These are phyloP conservation scores for Stomatorhinus ivindoensis DNA, from an alignment of 2,113 vertebrate species.

Conservation along the genomic window DNA sequence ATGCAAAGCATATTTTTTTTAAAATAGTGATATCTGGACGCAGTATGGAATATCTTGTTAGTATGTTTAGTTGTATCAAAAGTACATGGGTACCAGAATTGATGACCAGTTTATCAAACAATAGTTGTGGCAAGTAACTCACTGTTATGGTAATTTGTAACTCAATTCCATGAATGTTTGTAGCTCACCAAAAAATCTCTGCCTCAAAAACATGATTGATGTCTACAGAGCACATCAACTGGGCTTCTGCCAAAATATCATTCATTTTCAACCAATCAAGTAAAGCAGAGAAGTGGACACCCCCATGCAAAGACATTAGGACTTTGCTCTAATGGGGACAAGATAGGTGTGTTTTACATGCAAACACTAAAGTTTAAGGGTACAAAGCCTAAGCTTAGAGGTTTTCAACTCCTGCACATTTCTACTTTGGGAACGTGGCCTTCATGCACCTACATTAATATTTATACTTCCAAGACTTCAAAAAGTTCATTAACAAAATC, in stretches of 20 bases:
- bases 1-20: not conserved
- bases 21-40: not conserved
- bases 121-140: not conserved
- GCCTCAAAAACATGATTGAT: not conserved
- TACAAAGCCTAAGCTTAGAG: not conserved
- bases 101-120: not conserved
- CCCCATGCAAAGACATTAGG: constrained; percentile 21
- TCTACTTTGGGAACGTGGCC: not conserved
- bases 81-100: not conserved
- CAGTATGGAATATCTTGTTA: not conserved
- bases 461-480: not conserved
- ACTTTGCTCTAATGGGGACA: constrained; percentile 12
- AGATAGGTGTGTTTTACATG: constrained; percentile 15
- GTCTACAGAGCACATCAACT: constrained; percentile 32
- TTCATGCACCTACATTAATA: not conserved
- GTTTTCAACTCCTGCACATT: not conserved
- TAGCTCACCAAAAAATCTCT: not conserved
- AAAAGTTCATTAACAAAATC: not conserved
- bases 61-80: not conserved
- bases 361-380: not conserved
- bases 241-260: constrained; percentile 37
- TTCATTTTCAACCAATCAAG: constrained; percentile 44
- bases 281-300: constrained; percentile 22
- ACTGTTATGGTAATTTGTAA: not conserved
- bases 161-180: not conserved